These are phyloP conservation scores for Panulirus ornatus DNA, from an alignment of 1,140 invertebrate genomes.

Conservation along the genomic window DNA sequence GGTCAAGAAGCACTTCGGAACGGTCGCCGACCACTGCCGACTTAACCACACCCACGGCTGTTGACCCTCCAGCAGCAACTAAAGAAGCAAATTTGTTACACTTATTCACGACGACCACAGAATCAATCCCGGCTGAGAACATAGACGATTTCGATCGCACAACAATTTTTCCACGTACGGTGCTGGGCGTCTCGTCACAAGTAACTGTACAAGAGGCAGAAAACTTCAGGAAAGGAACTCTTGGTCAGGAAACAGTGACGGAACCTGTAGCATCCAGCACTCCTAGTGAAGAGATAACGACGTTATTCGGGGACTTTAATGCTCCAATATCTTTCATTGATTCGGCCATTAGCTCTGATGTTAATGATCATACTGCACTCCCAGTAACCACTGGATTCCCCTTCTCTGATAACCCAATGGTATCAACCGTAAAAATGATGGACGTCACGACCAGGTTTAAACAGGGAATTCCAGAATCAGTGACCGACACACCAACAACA, in stretches of 20 bases:
- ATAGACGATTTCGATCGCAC: neutral
- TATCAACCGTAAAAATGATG: constrained; percentile 33
- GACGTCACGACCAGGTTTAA: constrained; percentile 43
- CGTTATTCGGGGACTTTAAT: neutral
- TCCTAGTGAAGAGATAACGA: neutral
- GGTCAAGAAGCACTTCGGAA: neutral
- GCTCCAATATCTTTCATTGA: neutral
- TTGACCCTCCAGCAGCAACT: neutral
- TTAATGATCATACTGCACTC: neutral
- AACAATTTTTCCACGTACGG: neutral
- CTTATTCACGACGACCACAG: neutral
- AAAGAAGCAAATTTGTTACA: neutral
- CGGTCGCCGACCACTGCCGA: neutral
- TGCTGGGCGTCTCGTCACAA: neutral
- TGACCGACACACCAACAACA: neutral
- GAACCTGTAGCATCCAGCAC: neutral
- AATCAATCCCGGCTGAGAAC: neutral
- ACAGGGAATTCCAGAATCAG: neutral
- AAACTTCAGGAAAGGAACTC: neutral
- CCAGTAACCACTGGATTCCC: neutral
- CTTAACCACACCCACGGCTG: neutral
- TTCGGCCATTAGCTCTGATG: neutral
- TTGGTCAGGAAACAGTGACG: neutral
- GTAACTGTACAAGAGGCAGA: neutral
- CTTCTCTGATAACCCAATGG: constrained; percentile 19